Percentiles rank a stretch among this genome's conserved stretches.
Evolutionary conservation across 2,888 invertebrate genomes (phyloP).

Genomic region (Tetropium fuscum): DNA sequence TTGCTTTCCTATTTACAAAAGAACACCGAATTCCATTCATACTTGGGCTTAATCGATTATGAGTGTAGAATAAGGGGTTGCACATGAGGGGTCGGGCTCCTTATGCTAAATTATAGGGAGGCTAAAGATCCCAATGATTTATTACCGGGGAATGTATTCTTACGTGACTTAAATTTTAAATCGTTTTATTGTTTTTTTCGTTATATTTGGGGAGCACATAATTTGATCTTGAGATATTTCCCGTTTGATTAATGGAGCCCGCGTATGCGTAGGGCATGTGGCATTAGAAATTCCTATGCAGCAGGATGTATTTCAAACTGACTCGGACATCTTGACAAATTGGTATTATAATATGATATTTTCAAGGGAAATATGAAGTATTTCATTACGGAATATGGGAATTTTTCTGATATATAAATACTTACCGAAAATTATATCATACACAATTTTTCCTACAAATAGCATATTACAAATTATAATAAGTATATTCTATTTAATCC

Average conservation of each 20-base stretch:
- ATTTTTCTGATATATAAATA: too few relatives aligned
- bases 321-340: conserved; percentile 45
- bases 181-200: conserved; percentile 65
- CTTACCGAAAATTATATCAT: too few relatives aligned
- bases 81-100: conserved; percentile 38
- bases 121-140: conserved; percentile 63
- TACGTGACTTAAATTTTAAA: conserved; percentile 65
- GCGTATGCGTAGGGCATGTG: conserved; percentile 33
- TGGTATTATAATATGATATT: conserved; percentile 46
- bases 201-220: conserved; percentile 47
- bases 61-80: conserved; percentile 36
- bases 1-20: conserved; percentile 24
- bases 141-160: conserved; percentile 61
- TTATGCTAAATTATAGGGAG: conserved; percentile 53
- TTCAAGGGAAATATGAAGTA: conserved; percentile 40
- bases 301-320: conserved; percentile 18
- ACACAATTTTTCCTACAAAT: too few relatives aligned
- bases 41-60: conserved; percentile 29
- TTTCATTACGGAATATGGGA: too few relatives aligned
- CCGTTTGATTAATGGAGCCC: conserved; percentile 54
- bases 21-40: conserved; percentile 26
- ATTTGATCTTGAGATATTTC: conserved; percentile 58
- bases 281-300: conserved; percentile 24
- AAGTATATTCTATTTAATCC: too few relatives aligned
- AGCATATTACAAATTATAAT: too few relatives aligned